Conservation (phyloP, 2,113 vertebrate species). For the Elaphurus davidianus region DNA sequence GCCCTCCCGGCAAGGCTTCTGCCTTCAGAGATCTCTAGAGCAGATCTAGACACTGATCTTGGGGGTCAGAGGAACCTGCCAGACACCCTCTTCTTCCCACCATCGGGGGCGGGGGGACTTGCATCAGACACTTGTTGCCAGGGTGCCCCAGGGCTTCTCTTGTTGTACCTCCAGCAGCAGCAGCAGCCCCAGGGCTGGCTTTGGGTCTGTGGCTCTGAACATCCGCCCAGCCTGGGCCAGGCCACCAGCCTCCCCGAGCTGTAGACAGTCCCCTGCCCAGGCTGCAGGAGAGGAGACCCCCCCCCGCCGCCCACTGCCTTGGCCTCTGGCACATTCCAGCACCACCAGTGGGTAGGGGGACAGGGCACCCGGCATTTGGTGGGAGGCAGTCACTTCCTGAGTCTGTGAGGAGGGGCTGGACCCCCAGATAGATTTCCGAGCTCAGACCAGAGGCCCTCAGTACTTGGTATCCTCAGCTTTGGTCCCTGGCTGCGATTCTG, state of each 20-base stretch:
- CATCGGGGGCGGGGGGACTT: accelerated
- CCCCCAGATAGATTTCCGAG: background rate
- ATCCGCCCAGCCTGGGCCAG: background rate
- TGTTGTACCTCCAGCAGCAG: background rate
- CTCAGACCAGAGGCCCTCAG: background rate
- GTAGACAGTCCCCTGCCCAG: background rate
- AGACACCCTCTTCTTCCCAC: background rate
- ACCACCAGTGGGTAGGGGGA: background rate
- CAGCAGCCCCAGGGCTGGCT: background rate
- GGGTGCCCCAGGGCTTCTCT: background rate
- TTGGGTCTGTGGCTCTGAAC: background rate
- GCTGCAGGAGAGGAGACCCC: background rate
- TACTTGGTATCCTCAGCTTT: background rate
- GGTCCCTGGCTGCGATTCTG: background rate
- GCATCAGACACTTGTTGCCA: background rate
- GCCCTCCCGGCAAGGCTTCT: background rate
- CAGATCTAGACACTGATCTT: background rate
- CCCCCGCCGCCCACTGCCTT: accelerated
- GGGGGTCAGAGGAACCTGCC: background rate
- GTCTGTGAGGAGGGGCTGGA: background rate
- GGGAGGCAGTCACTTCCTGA: background rate
- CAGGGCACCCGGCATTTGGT: background rate
- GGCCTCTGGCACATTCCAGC: background rate
- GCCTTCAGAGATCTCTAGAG: background rate
- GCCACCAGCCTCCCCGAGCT: background rate